Percentiles rank a stretch among this genome's conserved stretches.
These are phyloP conservation scores for Anthopleura sola DNA, from an alignment of 64 coral and sea anemone genomes.

Conservation along the genomic window DNA sequence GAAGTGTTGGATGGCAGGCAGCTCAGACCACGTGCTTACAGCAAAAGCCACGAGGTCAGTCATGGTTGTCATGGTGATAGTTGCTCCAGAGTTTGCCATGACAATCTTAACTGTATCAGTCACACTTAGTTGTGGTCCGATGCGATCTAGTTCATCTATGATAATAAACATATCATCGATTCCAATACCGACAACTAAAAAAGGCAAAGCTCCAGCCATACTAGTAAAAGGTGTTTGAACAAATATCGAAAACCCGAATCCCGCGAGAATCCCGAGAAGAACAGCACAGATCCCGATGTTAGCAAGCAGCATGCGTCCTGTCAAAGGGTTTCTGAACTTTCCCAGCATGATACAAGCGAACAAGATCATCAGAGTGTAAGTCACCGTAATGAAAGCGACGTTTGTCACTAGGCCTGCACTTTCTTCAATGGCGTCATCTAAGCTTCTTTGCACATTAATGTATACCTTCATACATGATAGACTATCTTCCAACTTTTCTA, in stretches of 20 bases:
- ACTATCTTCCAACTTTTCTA: background rate
- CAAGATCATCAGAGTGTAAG: slow-evolving; percentile 44
- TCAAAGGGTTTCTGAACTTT: slow-evolving; percentile 59
- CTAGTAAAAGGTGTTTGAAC: slow-evolving; percentile 45
- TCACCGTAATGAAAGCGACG: no score
- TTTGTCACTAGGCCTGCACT: no score
- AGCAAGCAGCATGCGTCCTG: slow-evolving; percentile 57
- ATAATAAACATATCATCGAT: slow-evolving; percentile 80
- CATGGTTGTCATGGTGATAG: slow-evolving; percentile 77
- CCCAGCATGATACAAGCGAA: slow-evolving; percentile 65
- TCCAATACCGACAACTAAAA: slow-evolving; percentile 51
- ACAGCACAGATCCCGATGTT: slow-evolving; percentile 50
- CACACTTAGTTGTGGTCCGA: slow-evolving; percentile 24
- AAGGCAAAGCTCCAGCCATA: slow-evolving; percentile 55
- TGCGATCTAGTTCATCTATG: slow-evolving; percentile 67
- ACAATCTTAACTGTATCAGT: slow-evolving; percentile 50
- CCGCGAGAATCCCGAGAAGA: slow-evolving; percentile 53
- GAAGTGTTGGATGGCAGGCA: slow-evolving; percentile 62
- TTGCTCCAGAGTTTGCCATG: slow-evolving; percentile 59
- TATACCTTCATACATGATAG: slow-evolving; percentile 30
- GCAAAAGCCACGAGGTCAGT: slow-evolving; percentile 70
- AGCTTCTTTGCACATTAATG: slow-evolving; percentile 41
- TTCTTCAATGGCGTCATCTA: slow-evolving; percentile 58
- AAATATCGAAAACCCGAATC: slow-evolving; percentile 50
- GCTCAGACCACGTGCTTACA: slow-evolving; percentile 59